Base-by-base conservation (phyloP, 2,113 vertebrate species). In the Peromyscus leucopus region DNA sequence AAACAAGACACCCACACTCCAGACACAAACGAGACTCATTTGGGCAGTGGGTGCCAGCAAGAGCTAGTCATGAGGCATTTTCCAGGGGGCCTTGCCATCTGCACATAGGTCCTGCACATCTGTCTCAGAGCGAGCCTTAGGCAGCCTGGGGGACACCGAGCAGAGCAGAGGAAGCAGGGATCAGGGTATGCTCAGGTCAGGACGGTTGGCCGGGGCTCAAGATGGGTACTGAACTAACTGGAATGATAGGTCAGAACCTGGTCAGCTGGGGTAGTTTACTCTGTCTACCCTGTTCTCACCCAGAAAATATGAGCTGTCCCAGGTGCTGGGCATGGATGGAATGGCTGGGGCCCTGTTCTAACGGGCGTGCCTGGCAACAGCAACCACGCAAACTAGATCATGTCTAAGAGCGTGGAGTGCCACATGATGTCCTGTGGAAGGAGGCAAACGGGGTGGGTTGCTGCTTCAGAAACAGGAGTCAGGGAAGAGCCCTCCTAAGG, bases 361-460 rank as follows among this genome's bases (percentile, higher is more conserved):
- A 26, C 12, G 26, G 28, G 36, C 39, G 36, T 0, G 8, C 59
- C 39, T 0, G 7, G 13, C 22, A 91, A 59, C 4, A 21, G 19
- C 46, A 33, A 19, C 28, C 12, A 55, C 57, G 46, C 36, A 22
- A 67, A 72, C 36, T 48, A 21, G 36, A 28, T 59, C 36, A 16
- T 36, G 31, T 87, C 85, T 39, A 55, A 9, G 22, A 71, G 48
- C 7, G 0, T 10, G 3, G 5, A 33, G 22, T 61, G 15, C 28
- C 22, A 5, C 39, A 0, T 1, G 1, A 28, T 8, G 22, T 46
- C 16, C 7, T 19, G 11, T 15, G 11, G 78, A 67, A 51, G 26
- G 69, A 0, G n/a, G 3, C 17, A 13, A 36, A 59, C 0, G 0
- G 65, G 33, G 19, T 2, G 19, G 24, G 24, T 24, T 69, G 28